Evolutionary conservation across 2,888 invertebrate genomes (phyloP).

Genomic region (Lycaena phlaeas): DNA sequence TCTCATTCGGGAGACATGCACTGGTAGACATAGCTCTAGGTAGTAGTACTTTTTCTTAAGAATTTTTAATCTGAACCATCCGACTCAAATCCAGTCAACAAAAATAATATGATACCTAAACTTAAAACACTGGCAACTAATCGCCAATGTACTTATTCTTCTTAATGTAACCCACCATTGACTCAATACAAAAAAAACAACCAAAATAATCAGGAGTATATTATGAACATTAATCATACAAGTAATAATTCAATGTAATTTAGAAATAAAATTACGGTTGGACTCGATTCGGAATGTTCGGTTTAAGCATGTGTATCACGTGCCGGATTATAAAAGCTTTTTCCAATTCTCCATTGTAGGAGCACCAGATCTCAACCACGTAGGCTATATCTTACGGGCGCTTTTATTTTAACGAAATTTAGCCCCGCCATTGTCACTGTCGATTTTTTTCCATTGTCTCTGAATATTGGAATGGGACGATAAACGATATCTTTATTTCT

Average conservation of each 20-base stretch:
- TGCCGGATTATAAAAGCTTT: constrained; percentile 72
- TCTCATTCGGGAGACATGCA: too few relatives aligned
- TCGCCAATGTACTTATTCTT: too few relatives aligned
- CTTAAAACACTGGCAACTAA: too few relatives aligned
- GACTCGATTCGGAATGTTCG: constrained; percentile 23
- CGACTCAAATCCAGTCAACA: too few relatives aligned
- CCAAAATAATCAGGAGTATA: too few relatives aligned
- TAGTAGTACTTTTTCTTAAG: too few relatives aligned
- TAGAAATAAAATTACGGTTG: constrained; percentile 32
- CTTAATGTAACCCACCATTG: too few relatives aligned
- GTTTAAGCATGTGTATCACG: constrained; percentile 67
- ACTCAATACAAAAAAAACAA: too few relatives aligned
- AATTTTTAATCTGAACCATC: too few relatives aligned
- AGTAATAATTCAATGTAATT: constrained; percentile 27
- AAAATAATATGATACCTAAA: too few relatives aligned
- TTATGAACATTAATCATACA: constrained; percentile 5
- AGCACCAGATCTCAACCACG: constrained; percentile 62
- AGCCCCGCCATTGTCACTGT: constrained; percentile 61
- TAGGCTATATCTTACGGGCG: constrained; percentile 70
- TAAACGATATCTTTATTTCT: constrained; percentile 47
- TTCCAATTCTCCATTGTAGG: constrained; percentile 70
- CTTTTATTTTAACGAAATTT: constrained; percentile 73
- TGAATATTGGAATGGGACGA: constrained; percentile 69
- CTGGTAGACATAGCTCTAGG: too few relatives aligned
- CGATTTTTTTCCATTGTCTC: constrained; percentile 68